These are phyloP conservation scores for Serinus canaria DNA, from an alignment of 2,113 vertebrate genomes.

Conservation along the genomic window DNA sequence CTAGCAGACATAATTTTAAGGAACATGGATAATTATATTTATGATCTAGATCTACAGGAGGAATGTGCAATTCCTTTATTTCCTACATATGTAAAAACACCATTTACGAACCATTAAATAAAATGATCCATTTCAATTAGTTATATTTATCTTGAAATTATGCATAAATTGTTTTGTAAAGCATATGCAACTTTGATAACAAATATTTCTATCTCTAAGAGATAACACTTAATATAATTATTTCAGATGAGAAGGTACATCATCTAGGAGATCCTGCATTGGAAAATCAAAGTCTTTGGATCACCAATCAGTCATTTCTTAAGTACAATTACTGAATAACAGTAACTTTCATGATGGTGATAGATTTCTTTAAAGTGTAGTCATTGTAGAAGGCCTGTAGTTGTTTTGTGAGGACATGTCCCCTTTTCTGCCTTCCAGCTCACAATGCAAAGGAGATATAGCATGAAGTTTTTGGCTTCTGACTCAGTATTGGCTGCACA, in stretches of 20 bases:
- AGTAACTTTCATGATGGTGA: neutral
- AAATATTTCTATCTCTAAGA: neutral
- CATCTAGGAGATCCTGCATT: neutral
- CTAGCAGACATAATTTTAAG: neutral
- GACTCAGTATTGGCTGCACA: neutral
- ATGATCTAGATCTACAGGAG: neutral
- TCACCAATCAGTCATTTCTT: neutral
- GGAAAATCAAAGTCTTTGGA: neutral
- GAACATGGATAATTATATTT: neutral
- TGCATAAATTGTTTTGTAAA: neutral
- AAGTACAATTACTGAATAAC: neutral
- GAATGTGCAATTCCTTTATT: neutral
- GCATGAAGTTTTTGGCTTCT: neutral
- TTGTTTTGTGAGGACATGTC: neutral
- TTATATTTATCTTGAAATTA: neutral
- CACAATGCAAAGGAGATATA: neutral
- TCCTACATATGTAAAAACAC: neutral
- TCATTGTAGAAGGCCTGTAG: neutral
- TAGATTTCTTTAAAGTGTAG: neutral
- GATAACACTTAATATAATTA: neutral
- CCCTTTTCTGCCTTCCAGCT: neutral
- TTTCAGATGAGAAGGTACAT: neutral
- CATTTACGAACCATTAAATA: neutral
- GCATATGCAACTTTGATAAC: neutral
- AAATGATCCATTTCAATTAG: neutral